A percentile compares a stretch with the other conserved stretches of the same genome.
These are phyloP conservation scores for Batillaria attramentaria DNA, from an alignment of 1,140 invertebrate species.

Conservation along the genomic window DNA sequence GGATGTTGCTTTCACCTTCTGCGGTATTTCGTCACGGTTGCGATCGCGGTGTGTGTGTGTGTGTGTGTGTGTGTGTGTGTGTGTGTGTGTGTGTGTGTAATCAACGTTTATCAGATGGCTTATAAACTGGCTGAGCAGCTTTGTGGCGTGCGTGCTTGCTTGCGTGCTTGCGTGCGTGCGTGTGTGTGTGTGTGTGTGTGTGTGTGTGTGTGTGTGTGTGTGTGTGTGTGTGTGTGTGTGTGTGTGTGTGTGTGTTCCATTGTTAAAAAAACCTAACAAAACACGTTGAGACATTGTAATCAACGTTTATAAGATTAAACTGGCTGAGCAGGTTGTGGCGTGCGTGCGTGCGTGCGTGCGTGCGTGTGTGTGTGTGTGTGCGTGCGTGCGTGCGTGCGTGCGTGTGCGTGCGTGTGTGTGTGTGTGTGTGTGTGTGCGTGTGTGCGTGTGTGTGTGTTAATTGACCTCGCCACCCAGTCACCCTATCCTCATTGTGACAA, in stretches of 20 bases:
- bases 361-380: too few species aligned
- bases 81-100: background rate
- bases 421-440: too few species aligned
- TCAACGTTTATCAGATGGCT: background rate
- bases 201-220: background rate
- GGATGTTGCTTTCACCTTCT: too few species aligned
- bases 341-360: too few species aligned
- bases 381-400: too few species aligned
- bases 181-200: background rate
- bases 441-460: background rate
- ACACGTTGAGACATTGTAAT: too few species aligned
- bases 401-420: constrained; percentile 4
- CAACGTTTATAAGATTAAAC: too few species aligned
- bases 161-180: too few species aligned
- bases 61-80: constrained; percentile 19
- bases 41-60: constrained; percentile 24
- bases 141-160: too few species aligned
- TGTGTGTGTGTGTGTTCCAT: constrained; percentile 6
- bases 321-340: too few species aligned
- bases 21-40: too few species aligned
- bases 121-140: background rate
- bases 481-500: background rate
- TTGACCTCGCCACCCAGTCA: background rate
- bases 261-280: too few species aligned
- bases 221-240: background rate